Evolutionary conservation across 1,140 invertebrate genomes (phyloP).

Genomic region (Portunus trituberculatus): DNA sequence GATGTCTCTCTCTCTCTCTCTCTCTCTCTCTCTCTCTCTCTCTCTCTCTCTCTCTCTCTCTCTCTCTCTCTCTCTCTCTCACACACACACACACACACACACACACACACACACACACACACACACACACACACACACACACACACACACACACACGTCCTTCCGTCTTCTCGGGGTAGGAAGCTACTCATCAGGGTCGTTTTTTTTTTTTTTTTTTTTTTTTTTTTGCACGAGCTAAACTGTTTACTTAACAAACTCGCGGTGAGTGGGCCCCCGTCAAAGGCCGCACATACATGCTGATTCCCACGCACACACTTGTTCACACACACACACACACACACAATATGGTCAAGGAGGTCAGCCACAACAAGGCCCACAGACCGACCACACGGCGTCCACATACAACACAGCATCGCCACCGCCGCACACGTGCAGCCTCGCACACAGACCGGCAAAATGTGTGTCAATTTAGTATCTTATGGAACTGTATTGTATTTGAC

Average conservation of each 20-base stretch:
- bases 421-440: no score
- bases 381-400: not conserved
- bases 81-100: conserved; percentile 14
- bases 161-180: not conserved
- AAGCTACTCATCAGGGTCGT: not conserved
- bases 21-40: not conserved
- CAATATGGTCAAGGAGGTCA: not conserved
- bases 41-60: conserved; percentile 5
- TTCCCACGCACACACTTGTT: not conserved
- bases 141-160: not conserved
- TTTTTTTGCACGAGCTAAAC: not conserved
- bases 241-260: not conserved
- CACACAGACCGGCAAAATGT: no score
- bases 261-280: not conserved
- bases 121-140: conserved; percentile 1
- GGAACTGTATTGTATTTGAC: no score
- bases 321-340: conserved; percentile 35
- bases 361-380: not conserved
- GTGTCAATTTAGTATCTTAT: no score
- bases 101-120: not conserved
- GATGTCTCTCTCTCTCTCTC: no score
- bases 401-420: not conserved
- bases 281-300: not conserved
- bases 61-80: not conserved
- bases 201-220: no score